Percentiles rank a stretch among this genome's conserved stretches.
Evolutionary conservation across 2,113 vertebrate species (phyloP).

Genomic region (Erythrolamprus reginae): DNA sequence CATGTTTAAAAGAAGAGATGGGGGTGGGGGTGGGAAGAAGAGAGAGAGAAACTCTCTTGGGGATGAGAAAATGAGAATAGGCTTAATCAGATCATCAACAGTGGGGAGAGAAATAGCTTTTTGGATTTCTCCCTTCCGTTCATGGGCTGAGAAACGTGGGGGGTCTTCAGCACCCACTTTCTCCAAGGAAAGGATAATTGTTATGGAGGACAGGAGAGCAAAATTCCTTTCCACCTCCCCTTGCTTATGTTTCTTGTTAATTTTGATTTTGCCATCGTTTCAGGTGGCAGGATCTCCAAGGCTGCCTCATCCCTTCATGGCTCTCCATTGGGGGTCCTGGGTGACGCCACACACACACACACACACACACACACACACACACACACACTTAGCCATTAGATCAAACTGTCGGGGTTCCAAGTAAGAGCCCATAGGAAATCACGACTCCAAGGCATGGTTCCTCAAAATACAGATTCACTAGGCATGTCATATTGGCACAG

Average conservation of each 20-base stretch:
- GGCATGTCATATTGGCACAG: no score
- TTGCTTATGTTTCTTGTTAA: background rate
- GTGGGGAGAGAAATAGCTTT: background rate
- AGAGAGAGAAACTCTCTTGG: background rate
- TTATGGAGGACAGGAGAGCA: background rate
- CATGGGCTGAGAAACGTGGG: background rate
- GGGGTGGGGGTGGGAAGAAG: background rate
- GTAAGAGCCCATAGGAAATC: no score
- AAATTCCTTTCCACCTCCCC: background rate
- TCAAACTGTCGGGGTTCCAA: background rate
- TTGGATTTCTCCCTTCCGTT: background rate
- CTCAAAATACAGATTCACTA: no score
- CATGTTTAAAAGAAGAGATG: conserved; percentile 74
- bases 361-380: no score
- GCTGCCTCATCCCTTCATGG: background rate
- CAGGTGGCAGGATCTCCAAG: background rate
- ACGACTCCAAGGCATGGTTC: no score
- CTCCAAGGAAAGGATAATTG: background rate
- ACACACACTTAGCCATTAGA: no score
- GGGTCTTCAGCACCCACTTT: background rate
- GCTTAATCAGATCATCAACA: background rate
- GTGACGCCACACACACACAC: background rate
- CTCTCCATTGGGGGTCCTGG: background rate
- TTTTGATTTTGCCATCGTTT: background rate
- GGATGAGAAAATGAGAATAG: no score